Percentiles rank a stretch among this genome's conserved stretches.
Conservation (phyloP, 2,888 invertebrate genomes). For the Zhengitettix transpicula region DNA sequence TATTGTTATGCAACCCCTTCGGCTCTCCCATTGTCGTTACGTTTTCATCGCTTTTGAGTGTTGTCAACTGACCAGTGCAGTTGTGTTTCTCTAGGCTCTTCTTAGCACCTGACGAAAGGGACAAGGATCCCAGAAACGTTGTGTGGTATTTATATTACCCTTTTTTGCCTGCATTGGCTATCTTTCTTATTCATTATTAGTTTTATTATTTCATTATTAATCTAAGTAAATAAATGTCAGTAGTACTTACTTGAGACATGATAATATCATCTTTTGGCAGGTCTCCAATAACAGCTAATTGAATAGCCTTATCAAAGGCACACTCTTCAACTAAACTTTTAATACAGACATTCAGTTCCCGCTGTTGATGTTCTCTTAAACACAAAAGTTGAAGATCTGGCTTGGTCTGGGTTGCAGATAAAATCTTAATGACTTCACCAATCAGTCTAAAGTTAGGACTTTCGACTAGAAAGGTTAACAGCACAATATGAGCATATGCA, state of each 20-base stretch:
- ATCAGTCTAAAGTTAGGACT: constrained; percentile 5
- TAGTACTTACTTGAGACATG: constrained; percentile 20
- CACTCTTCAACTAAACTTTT: constrained; percentile 31
- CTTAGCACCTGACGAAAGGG: too few relatives aligned
- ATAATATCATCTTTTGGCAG: constrained; percentile 20
- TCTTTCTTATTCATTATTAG: too few relatives aligned
- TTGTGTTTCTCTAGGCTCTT: too few relatives aligned
- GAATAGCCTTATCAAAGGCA: constrained; percentile 38
- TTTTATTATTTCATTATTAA: too few relatives aligned
- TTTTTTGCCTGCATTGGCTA: too few relatives aligned
- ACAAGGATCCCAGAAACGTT: too few relatives aligned
- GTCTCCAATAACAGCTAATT: constrained; percentile 31
- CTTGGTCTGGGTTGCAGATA: constrained; percentile 5
- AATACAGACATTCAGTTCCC: constrained; percentile 35
- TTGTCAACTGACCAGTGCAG: too few relatives aligned
- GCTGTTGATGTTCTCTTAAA: constrained; percentile 27
- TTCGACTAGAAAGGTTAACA: neutral
- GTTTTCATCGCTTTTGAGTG: too few relatives aligned
- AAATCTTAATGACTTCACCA: constrained; percentile 4
- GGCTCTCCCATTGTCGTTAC: too few relatives aligned
- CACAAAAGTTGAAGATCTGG: constrained; percentile 3
- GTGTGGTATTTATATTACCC: too few relatives aligned
- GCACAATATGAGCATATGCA: neutral
- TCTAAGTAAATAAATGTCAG: too few relatives aligned
- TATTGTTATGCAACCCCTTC: too few relatives aligned